A percentile compares a stretch with the other conserved stretches of the same genome.
Evolutionary conservation across 1,140 invertebrate species (phyloP).

Genomic region (Leptinotarsa defecta): DNA sequence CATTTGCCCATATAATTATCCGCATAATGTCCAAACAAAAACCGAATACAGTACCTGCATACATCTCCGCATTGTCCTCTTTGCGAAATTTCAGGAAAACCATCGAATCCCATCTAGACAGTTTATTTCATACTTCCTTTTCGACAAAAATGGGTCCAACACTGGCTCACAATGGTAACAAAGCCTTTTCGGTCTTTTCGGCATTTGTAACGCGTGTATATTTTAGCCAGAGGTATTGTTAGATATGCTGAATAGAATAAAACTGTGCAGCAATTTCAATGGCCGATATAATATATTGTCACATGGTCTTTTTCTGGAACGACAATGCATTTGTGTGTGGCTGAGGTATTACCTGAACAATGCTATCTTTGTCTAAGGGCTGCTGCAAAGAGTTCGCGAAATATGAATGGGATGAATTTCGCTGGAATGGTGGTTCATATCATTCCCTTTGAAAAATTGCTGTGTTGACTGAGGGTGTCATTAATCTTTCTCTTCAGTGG

Average conservation of each 20-base stretch:
- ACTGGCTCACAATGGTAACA: conserved; percentile 50
- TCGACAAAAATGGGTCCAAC: conserved; percentile 53
- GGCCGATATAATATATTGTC: conserved; percentile 56
- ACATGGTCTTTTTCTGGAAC: conserved; percentile 52
- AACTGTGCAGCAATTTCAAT: conserved; percentile 54
- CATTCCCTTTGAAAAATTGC: not conserved
- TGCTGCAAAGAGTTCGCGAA: not conserved
- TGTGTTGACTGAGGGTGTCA: not conserved
- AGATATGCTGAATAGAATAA: conserved; percentile 53
- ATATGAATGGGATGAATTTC: not conserved
- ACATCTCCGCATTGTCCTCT: conserved; percentile 27
- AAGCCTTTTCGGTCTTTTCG: conserved; percentile 49
- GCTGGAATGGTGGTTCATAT: not conserved
- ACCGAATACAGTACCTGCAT: conserved; percentile 38
- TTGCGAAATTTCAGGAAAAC: conserved; percentile 48
- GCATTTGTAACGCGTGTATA: conserved; percentile 56
- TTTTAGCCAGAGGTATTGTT: conserved; percentile 53
- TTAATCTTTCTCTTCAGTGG: not conserved
- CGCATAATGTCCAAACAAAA: conserved; percentile 39
- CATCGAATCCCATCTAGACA: conserved; percentile 41
- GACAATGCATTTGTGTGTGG: conserved; percentile 55
- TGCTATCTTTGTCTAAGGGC: conserved; percentile 24
- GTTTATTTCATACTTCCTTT: conserved; percentile 51
- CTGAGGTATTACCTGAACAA: conserved; percentile 51
- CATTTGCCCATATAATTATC: conserved; percentile 44